Conservation (phyloP, 2,888 invertebrate genomes). For the Galeruca laticollis region DNA sequence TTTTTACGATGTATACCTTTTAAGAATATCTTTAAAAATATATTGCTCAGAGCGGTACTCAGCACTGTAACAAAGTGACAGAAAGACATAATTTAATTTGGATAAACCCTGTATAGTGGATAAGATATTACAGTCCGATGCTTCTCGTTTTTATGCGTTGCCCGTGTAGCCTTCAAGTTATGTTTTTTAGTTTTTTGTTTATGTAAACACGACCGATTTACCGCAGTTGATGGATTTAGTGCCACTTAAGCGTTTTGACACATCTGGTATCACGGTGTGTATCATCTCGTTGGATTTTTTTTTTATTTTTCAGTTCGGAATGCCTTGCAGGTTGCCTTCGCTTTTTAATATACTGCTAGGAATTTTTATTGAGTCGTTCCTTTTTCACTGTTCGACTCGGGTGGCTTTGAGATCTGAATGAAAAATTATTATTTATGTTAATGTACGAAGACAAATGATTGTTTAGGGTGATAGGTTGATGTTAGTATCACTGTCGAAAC, state of each 20-base stretch:
- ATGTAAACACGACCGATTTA: slow-evolving; percentile 33
- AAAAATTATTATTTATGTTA: slow-evolving; percentile 19
- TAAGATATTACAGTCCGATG: background rate
- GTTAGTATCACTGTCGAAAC: background rate
- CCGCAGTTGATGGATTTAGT: slow-evolving; percentile 37
- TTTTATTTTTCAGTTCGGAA: slow-evolving; percentile 23
- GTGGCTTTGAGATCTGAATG: slow-evolving; percentile 16
- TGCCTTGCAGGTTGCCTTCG: slow-evolving; percentile 28
- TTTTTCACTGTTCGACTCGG: slow-evolving; percentile 18
- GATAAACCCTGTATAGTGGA: too few species aligned
- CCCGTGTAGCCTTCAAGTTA: slow-evolving; percentile 4
- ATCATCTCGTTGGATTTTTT: slow-evolving; percentile 25
- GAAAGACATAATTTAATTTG: too few species aligned
- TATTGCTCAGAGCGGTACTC: too few species aligned
- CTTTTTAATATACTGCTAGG: slow-evolving; percentile 34
- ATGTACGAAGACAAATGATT: background rate
- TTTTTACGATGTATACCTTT: too few species aligned
- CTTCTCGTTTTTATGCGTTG: background rate
- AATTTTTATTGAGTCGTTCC: slow-evolving; percentile 34
- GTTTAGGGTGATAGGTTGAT: background rate
- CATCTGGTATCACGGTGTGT: slow-evolving; percentile 38
- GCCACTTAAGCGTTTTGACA: slow-evolving; percentile 39
- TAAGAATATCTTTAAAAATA: too few species aligned
- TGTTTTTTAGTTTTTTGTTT: slow-evolving; percentile 21
- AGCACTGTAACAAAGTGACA: too few species aligned